Evolutionary conservation across 1,140 invertebrate genomes (phyloP).

Genomic region (Samia ricini): DNA sequence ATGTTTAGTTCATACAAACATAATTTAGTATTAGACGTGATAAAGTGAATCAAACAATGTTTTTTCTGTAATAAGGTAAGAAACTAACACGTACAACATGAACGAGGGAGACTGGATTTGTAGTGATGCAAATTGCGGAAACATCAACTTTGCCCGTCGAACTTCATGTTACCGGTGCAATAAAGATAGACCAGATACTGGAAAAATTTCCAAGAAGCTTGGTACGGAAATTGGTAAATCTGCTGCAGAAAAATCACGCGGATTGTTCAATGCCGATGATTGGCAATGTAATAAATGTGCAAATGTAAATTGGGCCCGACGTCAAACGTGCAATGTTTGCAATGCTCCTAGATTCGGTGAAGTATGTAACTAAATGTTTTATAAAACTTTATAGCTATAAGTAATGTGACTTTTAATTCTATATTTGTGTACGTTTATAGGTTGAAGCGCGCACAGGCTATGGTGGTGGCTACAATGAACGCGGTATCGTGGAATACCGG

Average conservation of each 20-base stretch:
- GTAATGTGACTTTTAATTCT: too few relatives aligned
- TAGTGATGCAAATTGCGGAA: conserved; percentile 86
- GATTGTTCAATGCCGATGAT: conserved; percentile 98
- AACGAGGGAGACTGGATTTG: conserved; percentile 76
- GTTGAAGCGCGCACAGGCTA: conserved; percentile 87
- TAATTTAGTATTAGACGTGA: background rate
- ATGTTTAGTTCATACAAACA: conserved; percentile 30
- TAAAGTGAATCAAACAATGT: conserved; percentile 25
- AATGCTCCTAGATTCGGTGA: conserved; percentile 98
- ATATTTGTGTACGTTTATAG: conserved; percentile 63
- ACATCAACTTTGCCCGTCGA: conserved; percentile 96
- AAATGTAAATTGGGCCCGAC: conserved; percentile 99
- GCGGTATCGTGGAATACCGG: conserved; percentile 95
- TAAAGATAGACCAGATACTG: conserved; percentile 80
- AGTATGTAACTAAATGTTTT: conserved; percentile 70
- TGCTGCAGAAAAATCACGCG: conserved; percentile 98
- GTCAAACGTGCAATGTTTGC: conserved; percentile 98
- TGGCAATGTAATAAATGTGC: conserved; percentile 99
- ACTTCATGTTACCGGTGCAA: conserved; percentile 95
- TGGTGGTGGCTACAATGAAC: conserved; percentile 95
- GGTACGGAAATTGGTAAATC: conserved; percentile 98
- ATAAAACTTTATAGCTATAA: too few relatives aligned
- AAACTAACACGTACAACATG: conserved; percentile 50
- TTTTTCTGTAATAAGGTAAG: conserved; percentile 27
- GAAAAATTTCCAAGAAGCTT: conserved; percentile 85